phyloP scores from a whole-genome alignment of 2,797 vertebrate genomes.

The Meriones psammophilus region DNA sequence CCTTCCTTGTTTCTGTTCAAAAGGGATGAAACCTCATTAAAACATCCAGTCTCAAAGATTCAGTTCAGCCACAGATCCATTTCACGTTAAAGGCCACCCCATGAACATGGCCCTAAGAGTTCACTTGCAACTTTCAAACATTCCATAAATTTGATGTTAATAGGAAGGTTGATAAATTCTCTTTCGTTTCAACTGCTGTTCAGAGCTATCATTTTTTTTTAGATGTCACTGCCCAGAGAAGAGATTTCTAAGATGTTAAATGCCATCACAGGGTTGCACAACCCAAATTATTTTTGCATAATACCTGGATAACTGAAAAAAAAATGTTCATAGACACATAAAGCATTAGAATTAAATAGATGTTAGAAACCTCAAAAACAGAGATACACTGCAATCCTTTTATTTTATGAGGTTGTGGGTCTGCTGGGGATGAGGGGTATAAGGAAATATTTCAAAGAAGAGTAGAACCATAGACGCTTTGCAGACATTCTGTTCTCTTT shows the following conservation, averaged over 20 bases:
- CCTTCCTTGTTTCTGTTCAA: constrained; percentile 51
- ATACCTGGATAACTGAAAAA: constrained; percentile 33
- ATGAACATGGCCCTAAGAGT: constrained; percentile 68
- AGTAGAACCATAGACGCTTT: not conserved
- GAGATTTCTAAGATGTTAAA: constrained; percentile 48
- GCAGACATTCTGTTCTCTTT: constrained; percentile 20
- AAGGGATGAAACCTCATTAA: constrained; percentile 76
- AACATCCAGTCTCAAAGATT: constrained; percentile 38
- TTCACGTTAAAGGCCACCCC: constrained; percentile 78
- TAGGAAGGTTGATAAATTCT: constrained; percentile 72
- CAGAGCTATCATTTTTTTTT: constrained; percentile 67
- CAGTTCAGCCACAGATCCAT: constrained; percentile 63
- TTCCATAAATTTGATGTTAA: constrained; percentile 71
- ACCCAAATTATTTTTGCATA: constrained; percentile 57
- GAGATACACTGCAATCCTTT: not conserved
- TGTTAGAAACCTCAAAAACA: not conserved
- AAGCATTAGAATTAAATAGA: not conserved
- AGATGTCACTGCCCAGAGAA: constrained; percentile 67
- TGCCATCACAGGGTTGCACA: constrained; percentile 38
- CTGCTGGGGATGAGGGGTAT: not conserved
- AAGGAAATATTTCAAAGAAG: not conserved
- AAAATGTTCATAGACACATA: not conserved
- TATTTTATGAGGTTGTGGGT: not conserved
- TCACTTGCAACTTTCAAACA: constrained; percentile 76
- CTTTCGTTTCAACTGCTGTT: constrained; percentile 73